A percentile compares a stretch with the other conserved stretches of the same genome.
These are phyloP conservation scores for Tympanoctomys barrerae DNA, from an alignment of 2,797 vertebrate genomes.

Conservation along the genomic window DNA sequence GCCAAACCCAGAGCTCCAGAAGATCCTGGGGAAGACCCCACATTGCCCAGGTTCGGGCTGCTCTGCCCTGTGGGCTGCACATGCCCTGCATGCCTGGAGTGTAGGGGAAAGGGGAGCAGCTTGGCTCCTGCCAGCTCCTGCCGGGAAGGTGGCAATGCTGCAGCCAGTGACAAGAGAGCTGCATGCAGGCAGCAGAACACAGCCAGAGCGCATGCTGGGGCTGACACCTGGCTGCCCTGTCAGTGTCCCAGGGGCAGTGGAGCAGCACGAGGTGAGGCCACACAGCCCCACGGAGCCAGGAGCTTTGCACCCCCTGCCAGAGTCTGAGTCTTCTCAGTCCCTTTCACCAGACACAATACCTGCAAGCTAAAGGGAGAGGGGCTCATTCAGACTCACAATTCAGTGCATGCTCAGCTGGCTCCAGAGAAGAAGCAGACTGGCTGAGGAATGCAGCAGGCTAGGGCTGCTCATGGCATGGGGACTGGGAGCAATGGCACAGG, in stretches of 20 bases:
- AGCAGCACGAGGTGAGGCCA: no score
- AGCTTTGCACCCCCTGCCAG: not conserved
- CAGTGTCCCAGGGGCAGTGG: fast-evolving
- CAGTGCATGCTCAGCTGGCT: not conserved
- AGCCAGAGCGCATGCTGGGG: no score
- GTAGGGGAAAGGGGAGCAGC: not conserved
- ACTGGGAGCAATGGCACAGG: not conserved
- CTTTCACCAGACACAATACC: not conserved
- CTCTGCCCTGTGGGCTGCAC: not conserved
- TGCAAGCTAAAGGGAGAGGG: not conserved
- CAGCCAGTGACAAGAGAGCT: not conserved
- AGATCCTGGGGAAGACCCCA: not conserved
- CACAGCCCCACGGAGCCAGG: not conserved
- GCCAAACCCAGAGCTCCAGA: not conserved
- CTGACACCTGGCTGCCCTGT: no score
- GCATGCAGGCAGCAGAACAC: fast-evolving
- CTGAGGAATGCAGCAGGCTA: not conserved
- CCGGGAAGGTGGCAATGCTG: fast-evolving
- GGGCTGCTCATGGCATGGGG: not conserved
- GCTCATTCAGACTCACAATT: no score
- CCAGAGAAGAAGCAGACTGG: not conserved
- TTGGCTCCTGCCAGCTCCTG: not conserved
- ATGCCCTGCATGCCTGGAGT: not conserved
- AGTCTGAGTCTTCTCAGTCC: not conserved
- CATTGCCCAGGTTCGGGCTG: not conserved